Percentiles rank a stretch among this genome's conserved stretches.
phyloP scores from a whole-genome alignment of 2,113 vertebrate species.

The Esox niger region DNA sequence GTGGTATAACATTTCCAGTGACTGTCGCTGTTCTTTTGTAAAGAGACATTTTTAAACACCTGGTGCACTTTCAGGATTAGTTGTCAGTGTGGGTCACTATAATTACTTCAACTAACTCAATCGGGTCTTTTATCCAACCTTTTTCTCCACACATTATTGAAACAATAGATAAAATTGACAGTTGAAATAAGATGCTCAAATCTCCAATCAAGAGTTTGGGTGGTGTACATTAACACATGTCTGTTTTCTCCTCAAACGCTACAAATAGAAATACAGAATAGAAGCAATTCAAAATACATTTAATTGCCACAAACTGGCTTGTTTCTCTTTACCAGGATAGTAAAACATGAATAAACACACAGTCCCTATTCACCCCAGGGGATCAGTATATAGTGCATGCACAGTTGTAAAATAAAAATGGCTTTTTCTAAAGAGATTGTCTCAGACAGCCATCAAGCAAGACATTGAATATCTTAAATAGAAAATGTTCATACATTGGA shows the following conservation, averaged over 20 bases:
- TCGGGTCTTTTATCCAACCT: no score
- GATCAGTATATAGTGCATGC: no score
- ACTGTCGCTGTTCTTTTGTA: background rate
- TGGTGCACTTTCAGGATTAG: constrained; percentile 9
- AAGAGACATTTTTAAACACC: background rate
- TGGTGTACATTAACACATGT: background rate
- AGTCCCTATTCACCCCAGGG: background rate
- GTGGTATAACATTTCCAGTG: background rate
- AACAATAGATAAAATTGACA: no score
- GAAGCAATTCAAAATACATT: constrained; percentile 20
- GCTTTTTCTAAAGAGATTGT: constrained; percentile 33
- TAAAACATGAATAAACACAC: background rate
- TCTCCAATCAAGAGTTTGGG: background rate
- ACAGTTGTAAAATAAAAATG: background rate
- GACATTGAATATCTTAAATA: constrained; percentile 46
- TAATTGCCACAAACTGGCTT: constrained; percentile 31
- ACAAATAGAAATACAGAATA: constrained; percentile 24
- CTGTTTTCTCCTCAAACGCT: background rate
- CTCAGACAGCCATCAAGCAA: constrained; percentile 41
- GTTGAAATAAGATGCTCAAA: no score
- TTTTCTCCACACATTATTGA: no score
- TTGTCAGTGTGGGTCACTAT: constrained; percentile 12
- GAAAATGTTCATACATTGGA: constrained; percentile 26
- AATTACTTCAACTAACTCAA: no score
- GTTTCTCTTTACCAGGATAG: no score